A percentile compares a stretch with the other conserved stretches of the same genome.
Evolutionary conservation across 2,797 vertebrate genomes (phyloP).

Genomic region (Eutrigla gurnardus): DNA sequence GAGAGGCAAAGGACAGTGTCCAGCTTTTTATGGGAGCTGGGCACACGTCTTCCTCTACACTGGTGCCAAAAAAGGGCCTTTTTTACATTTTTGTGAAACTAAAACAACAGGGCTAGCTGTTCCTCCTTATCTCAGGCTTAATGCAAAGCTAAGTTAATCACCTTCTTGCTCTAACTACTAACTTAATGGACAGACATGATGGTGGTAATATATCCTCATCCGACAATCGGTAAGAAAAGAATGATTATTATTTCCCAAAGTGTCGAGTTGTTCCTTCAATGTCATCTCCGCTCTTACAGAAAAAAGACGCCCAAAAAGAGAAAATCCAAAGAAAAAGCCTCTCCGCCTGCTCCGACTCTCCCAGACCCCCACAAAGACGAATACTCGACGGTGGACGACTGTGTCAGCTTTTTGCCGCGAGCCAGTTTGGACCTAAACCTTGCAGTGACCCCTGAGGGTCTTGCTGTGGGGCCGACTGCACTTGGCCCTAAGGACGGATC

Average conservation of each 20-base stretch:
- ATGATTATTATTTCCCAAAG: background rate
- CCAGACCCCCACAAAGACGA: slow-evolving; percentile 49
- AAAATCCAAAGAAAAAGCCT: slow-evolving; percentile 12
- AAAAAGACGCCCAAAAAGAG: slow-evolving; percentile 34
- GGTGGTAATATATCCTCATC: background rate
- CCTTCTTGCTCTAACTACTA: background rate
- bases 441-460: slow-evolving; percentile 3
- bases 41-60: too few relatives aligned
- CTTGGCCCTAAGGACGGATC: slow-evolving; percentile 28
- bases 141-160: background rate
- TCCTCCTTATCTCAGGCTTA: too few relatives aligned
- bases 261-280: background rate
- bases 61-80: too few relatives aligned
- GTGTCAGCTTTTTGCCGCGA: slow-evolving; percentile 28
- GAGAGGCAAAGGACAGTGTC: too few relatives aligned
- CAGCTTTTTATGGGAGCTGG: too few relatives aligned
- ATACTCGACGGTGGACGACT: slow-evolving; percentile 78
- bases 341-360: background rate
- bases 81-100: too few relatives aligned
- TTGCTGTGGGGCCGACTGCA: slow-evolving; percentile 6
- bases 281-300: slow-evolving; percentile 33
- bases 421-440: slow-evolving; percentile 25
- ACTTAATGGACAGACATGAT: background rate
- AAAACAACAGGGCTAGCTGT: too few relatives aligned
- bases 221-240: background rate